Evolutionary conservation across 1,140 invertebrate genomes (phyloP).

Genomic region (Drosophila ogumai): DNA sequence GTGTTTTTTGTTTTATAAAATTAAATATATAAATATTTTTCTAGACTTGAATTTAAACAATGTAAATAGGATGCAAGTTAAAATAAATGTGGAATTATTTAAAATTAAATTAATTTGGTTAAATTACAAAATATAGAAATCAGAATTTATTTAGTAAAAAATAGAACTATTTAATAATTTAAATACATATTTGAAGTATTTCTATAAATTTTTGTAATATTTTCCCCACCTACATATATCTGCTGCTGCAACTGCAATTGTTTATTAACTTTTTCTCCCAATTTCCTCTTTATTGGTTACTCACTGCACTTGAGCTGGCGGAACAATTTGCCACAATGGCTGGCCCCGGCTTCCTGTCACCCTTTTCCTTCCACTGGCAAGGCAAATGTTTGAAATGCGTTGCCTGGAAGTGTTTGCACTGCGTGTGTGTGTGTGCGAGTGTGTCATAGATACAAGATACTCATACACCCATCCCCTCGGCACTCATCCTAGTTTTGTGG

Average conservation of each 20-base stretch:
- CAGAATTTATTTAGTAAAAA: too few relatives aligned
- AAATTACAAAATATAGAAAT: too few relatives aligned
- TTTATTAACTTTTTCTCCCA: not conserved
- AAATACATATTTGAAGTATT: too few relatives aligned
- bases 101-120: too few relatives aligned
- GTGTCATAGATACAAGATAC: constrained; percentile 59
- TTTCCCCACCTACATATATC: not conserved
- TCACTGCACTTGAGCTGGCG: constrained; percentile 12
- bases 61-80: too few relatives aligned
- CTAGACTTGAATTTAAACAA: not conserved
- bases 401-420: constrained; percentile 61
- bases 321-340: constrained; percentile 65
- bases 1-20: too few relatives aligned
- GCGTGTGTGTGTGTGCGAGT: constrained; percentile 23
- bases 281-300: not conserved
- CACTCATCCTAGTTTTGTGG: constrained; percentile 13
- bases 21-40: not conserved
- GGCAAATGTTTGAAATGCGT: constrained; percentile 58
- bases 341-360: constrained; percentile 4
- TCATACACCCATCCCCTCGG: not conserved
- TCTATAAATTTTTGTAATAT: too few relatives aligned
- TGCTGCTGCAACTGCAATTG: not conserved
- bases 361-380: constrained; percentile 1
- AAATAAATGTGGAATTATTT: too few relatives aligned
- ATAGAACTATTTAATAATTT: too few relatives aligned